Conservation (phyloP, 1,140 invertebrate species). For the Matsumurasca onukii region DNA sequence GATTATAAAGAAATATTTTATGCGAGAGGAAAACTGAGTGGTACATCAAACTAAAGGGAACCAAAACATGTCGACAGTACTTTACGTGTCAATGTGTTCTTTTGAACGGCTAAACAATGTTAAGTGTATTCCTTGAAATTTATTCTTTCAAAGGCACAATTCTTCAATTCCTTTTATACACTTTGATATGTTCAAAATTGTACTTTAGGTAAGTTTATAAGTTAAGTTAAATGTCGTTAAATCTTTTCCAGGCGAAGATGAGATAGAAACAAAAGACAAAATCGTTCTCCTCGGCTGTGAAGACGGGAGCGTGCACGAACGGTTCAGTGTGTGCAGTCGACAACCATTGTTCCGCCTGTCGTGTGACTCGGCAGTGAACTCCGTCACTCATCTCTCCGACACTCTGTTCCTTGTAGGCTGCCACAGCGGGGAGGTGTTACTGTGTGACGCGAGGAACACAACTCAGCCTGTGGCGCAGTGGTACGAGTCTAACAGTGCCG, state of each 20-base stretch:
- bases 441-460: constrained; percentile 47
- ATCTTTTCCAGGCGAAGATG: constrained; percentile 52
- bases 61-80: too few species aligned
- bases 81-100: too few species aligned
- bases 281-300: constrained; percentile 63
- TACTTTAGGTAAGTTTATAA: too few species aligned
- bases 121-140: too few species aligned
- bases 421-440: constrained; percentile 54
- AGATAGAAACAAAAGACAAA: constrained; percentile 66
- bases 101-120: too few species aligned
- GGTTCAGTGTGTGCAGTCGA: constrained; percentile 57
- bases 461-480: constrained; percentile 45
- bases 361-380: constrained; percentile 55
- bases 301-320: constrained; percentile 57
- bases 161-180: too few species aligned
- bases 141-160: too few species aligned
- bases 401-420: constrained; percentile 52
- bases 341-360: constrained; percentile 49
- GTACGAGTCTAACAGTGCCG: constrained; percentile 53
- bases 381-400: constrained; percentile 48
- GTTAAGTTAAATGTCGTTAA: too few species aligned
- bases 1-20: too few species aligned
- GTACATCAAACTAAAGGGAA: too few species aligned
- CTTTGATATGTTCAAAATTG: too few species aligned
- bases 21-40: too few species aligned